These are phyloP conservation scores for Scaptomyza flava DNA, from an alignment of 2,888 invertebrate genomes.

Conservation along the genomic window DNA sequence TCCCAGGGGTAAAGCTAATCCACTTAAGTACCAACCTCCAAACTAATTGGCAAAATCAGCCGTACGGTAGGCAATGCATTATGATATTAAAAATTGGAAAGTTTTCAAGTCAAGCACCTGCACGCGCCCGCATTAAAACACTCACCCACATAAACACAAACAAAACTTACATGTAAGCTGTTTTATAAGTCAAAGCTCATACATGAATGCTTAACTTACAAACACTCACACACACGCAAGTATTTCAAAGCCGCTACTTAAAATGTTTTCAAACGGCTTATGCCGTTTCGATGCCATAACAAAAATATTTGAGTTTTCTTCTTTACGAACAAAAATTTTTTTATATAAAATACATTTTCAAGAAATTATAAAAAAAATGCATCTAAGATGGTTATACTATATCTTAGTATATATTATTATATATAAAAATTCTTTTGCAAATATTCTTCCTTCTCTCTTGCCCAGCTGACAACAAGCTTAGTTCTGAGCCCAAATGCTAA, in stretches of 20 bases:
- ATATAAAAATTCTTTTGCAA: too few species aligned
- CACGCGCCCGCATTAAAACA: conserved; percentile 2
- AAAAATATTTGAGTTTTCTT: neutral
- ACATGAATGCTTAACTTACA: neutral
- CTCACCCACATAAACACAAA: neutral
- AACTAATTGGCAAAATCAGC: conserved; percentile 17
- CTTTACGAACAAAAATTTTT: neutral
- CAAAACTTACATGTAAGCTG: conserved; percentile 7
- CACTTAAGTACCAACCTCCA: neutral
- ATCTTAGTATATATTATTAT: too few species aligned
- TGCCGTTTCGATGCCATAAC: neutral
- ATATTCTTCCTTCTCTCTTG: too few species aligned
- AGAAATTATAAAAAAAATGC: too few species aligned
- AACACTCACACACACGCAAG: neutral
- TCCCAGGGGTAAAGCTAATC: neutral
- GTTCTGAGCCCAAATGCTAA: too few species aligned
- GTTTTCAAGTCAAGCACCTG: conserved; percentile 45
- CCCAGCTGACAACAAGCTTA: too few species aligned
- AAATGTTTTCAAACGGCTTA: neutral
- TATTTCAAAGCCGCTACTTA: neutral
- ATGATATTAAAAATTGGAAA: conserved; percentile 61
- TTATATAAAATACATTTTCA: too few species aligned
- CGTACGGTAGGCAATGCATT: conserved; percentile 53
- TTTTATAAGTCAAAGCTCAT: conserved; percentile 4
- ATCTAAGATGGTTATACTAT: too few species aligned